Base-by-base conservation (phyloP, 2,797 vertebrate genomes). In the Coregonus ussuriensis region DNA sequence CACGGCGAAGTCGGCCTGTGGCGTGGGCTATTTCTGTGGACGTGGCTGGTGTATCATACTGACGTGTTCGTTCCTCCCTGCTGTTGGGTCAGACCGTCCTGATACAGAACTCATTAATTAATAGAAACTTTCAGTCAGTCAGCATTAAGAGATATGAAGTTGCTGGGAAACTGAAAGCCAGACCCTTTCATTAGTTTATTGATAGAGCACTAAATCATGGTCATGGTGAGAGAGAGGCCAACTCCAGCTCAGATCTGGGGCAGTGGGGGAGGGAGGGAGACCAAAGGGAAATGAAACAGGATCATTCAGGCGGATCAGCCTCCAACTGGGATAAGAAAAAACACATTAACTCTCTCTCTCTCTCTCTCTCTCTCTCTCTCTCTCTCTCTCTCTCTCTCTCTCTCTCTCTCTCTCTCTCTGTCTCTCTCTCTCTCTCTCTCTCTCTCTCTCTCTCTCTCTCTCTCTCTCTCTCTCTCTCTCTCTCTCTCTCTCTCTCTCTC, bases 281-380 rank as follows among this genome's bases (percentile, higher is more conserved):
- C 37, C 15, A 53, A 31, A 75, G 37, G 7, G 13, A 33, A 65
- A n/a, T 31, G 16, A 29, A 59, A 5, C n/a, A n/a, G 31, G 15
- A 76, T 35, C 7, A 70, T 70, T 70, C 33, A 70, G 69, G 15
- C 69, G 70, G 69, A 76, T 76, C 66, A 56, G 18, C 33, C n/a
- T 41, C 51, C 52, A n/a, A 31, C 74, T 25, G 62, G 25, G 51
- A 69, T 69, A 13, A 67, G n/a, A 52, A 37, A 9, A 37, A 37
- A 18, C 11, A 14, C 29, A 4, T 65, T 7, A 31, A 65, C 62
- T 14, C 62, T 65, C 62, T 31, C 62, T 29, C 11, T 29, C 13
- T 13, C 13, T 25, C 63, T 31, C 9, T 29, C 62, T 65, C 21
- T 11, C 1, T 65, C 3, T 25, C 25, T 14, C 2, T 63, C 37